Evolutionary conservation across 2,113 vertebrate species (phyloP), one percentile per base, ranked within the genome.

Genomic region (Nycticryphes semicollaris): DNA sequence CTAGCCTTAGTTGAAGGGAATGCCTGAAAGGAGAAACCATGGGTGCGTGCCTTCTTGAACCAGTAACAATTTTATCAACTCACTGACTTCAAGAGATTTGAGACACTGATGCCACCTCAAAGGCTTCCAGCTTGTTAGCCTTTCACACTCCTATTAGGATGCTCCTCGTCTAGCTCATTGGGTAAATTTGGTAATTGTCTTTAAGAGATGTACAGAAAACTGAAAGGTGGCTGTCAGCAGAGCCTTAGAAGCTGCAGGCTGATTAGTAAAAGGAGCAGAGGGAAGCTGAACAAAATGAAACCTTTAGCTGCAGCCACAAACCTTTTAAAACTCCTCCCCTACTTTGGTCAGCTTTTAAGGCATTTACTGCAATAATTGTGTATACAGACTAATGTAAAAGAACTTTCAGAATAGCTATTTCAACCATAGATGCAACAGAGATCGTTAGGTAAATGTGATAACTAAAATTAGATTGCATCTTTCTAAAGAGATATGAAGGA

Each of bases 121-220:
- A 96, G 84, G 56, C 60, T 93, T 94, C 84, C 78, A 94, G 90
- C 94, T 97, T 95, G 83, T 93, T 97, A 97, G 96, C 94, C 82
- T 97, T 94, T 96, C 75, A 91, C 79, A 94, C 80, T 90, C 76
- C 84, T 97, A 68, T 96, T 94, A 96, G 84, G 67, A 73, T 93
- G 75, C 45, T 96, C 66, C 92, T 81, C 45, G 82, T 92, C 70
- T 89, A 56, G 50, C 78, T 90, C 64, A 76, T 83, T 92, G 94
- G 72, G 53, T 90, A 96, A 96, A 96, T 84, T 90, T 47, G 5
- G 83, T 96, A 96, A 96, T 96, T 96, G 94, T 96, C 90, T 96
- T 93, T 94, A 96, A 91, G 67, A 83, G 84, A 93, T 70, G 18
- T 89, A 53, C 22, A 91, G 87, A 89, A 91, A 94, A 77, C 83